Evolutionary conservation across 2,888 invertebrate species (phyloP), one percentile per base, ranked within the genome.

Genomic region (Cheilosia impressa): DNA sequence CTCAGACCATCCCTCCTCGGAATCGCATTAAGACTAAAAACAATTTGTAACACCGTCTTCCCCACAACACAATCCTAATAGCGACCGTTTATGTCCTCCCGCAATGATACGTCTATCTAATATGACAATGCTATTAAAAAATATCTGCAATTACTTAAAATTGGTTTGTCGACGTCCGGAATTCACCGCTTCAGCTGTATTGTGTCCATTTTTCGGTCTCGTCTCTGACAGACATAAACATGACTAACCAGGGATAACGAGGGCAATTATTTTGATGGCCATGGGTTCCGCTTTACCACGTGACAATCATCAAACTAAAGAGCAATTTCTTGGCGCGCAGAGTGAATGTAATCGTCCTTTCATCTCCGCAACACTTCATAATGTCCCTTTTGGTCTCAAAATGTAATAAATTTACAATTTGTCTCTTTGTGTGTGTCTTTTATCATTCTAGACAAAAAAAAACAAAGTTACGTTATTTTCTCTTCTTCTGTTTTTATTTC

Each of bases 281-380:
- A 68, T 62, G 52, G 41, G 50, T 60, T 41, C 45, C 66, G 52
- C 66, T 66, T 38, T 58, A 41, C 34, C 75, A 75, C 75, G 75
- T 75, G 69, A 81, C 63, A 65, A 63, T 65, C 81, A 76, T 81
- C 75, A 65, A 81, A 81, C 81, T 81, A 69, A 75, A 81, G 69
- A 81, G 68, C 81, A 81, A 81, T 81, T 81, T 62, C 60, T 62
- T 43, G 17, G 17, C 31, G 22, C 34, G 24, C 27, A 19, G 53
- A 55, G 47, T 69, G 69, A 75, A 57, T 75, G 75, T 75, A 75
- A 62, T 77, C 68, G 77, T 69, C 62, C 62, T 69, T 77, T 69
- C 77, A 77, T 77, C 68, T 77, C 45, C 10, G 41, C 50, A 45
- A 52, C 78, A 78, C 78, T 83, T 78, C 73, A 83, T 83, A 69